Conservation (phyloP, 2,888 invertebrate species). For the Deladenus siricidicola region DNA sequence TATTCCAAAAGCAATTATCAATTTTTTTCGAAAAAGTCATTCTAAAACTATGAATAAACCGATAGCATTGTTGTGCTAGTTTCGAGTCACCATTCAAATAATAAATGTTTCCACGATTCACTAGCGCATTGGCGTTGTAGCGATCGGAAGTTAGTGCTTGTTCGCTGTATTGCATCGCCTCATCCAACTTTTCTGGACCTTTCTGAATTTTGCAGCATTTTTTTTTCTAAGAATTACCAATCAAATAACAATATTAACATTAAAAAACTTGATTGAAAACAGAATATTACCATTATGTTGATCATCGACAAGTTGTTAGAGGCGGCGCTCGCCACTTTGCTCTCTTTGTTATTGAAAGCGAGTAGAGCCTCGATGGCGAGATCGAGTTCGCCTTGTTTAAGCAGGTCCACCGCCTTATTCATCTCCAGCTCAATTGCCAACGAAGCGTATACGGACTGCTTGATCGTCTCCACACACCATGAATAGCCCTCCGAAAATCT, state of each 20-base stretch:
- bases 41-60: conserved; percentile 4
- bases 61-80: conserved; percentile 36
- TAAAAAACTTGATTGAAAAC: not conserved
- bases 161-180: conserved; percentile 70
- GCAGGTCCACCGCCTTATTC: conserved; percentile 68
- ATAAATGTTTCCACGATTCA: conserved; percentile 69
- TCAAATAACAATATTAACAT: too few relatives aligned
- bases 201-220: conserved; percentile 61
- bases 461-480: conserved; percentile 84
- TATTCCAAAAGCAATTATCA: too few relatives aligned
- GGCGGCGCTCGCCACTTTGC: conserved; percentile 74
- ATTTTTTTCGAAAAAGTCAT: not conserved
- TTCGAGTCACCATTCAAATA: conserved; percentile 61
- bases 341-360: conserved; percentile 73
- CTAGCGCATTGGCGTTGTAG: conserved; percentile 71
- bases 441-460: conserved; percentile 72
- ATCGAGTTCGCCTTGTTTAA: conserved; percentile 71
- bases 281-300: conserved; percentile 64
- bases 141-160: conserved; percentile 68
- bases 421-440: conserved; percentile 80
- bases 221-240: too few relatives aligned
- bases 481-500: conserved; percentile 59
- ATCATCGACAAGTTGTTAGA: conserved; percentile 78
- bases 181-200: conserved; percentile 64
- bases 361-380: conserved; percentile 73